These are phyloP conservation scores for Xestia ashworthii DNA, from an alignment of 2,888 invertebrate genomes.

Conservation along the genomic window DNA sequence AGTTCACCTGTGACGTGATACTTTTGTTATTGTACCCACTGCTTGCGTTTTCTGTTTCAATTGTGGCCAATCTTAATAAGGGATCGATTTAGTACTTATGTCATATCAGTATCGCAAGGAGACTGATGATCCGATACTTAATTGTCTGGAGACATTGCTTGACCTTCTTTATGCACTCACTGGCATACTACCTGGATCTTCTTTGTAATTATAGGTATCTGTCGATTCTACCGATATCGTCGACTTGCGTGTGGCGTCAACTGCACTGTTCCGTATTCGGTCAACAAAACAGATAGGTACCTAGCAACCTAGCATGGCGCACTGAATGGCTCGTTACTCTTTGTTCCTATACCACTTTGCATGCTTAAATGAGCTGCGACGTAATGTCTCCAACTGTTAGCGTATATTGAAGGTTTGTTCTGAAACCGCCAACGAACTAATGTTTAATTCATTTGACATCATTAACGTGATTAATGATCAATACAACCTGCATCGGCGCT, in stretches of 20 bases:
- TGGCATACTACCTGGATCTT: not conserved
- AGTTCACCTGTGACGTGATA: conserved; percentile 5
- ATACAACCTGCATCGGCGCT: conserved; percentile 60
- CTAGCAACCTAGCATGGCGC: conserved; percentile 1
- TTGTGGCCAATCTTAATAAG: not conserved
- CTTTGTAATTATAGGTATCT: no score
- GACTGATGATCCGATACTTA: not conserved
- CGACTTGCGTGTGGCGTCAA: conserved; percentile 16
- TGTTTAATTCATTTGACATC: conserved; percentile 74
- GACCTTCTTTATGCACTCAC: not conserved
- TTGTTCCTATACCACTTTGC: conserved; percentile 49
- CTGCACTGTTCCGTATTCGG: conserved; percentile 31
- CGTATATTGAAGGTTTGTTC: conserved; percentile 64
- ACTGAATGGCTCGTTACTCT: conserved; percentile 38
- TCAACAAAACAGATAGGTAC: conserved; percentile 25
- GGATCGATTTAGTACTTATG: not conserved
- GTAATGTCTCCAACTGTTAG: conserved; percentile 45
- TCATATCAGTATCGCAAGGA: not conserved
- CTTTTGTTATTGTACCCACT: conserved; percentile 1
- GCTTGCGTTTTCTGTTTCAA: conserved; percentile 1
- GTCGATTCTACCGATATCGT: not conserved
- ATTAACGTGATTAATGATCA: conserved; percentile 74
- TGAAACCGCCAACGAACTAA: conserved; percentile 57
- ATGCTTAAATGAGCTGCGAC: conserved; percentile 40
- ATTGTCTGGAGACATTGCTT: not conserved